Base-by-base conservation (phyloP, 2,888 invertebrate genomes). In the Petrophora chlorosata region DNA sequence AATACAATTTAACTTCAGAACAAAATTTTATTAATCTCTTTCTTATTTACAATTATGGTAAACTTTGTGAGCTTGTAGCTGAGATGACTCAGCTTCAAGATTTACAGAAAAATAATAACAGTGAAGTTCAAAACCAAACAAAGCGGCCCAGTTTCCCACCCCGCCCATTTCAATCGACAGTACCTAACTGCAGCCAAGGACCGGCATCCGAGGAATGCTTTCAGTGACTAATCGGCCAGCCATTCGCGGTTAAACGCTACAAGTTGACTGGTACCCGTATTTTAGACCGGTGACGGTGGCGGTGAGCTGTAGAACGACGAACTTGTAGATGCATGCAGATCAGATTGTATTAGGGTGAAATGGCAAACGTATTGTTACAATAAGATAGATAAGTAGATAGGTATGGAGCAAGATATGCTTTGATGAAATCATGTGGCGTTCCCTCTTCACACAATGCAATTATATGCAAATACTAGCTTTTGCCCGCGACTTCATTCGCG, bases 191-290 rank as follows among this genome's bases (percentile, higher is more conserved):
- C 65, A 54, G 51, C 73, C 74, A 71, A 67, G 72, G 75, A 79
- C 79, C 67, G 84, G 82, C 74, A 73, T 73, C 74, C 75, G 23
- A 67, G 77, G 84, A 86, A 87, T 87, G 85, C 72, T 81, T 81
- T 79, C 82, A 82, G 81, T 87, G 87, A 87, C 81, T 87, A 86
- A 87, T 82, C 82, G 76, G 53, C 49, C 62, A 77, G 73, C 69
- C 70, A 79, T 76, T 76, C 69, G 68, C 65, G 65, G 70, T 70
- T 69, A 61, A 66, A 65, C 68, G 71, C 64, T 72, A 67, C 68
- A 61, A 62, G 54, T 62, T 61, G 41, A 55, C 50, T 50, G 25
- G 15, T 13, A 19, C 15, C 25, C 26, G 25, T 29, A 26, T 28
- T 39, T 39, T 28, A 29, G 19, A 39, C 19, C 14, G 29, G 28